phyloP scores from a whole-genome alignment of 53 echinoderm and acorn worm genomes.

The Arbacia lixula region DNA sequence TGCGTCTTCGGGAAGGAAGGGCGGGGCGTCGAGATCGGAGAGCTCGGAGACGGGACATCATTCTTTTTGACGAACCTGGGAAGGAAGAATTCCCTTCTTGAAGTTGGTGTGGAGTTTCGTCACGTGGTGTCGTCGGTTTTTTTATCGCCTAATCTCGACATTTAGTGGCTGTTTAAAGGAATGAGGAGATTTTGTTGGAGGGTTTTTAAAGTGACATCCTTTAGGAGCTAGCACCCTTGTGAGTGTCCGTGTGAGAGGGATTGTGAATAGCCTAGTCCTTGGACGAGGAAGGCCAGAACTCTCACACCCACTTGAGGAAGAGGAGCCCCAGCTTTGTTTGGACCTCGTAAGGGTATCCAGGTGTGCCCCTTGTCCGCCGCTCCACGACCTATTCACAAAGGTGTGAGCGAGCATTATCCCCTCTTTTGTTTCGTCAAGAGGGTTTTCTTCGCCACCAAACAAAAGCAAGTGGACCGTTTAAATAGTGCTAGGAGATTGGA shows the following conservation, averaged over 20 bases:
- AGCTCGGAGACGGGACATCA: too few species aligned
- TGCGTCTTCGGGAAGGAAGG: too few species aligned
- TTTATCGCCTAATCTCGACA: too few species aligned
- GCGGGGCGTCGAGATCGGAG: constrained; percentile 46
- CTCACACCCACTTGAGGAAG: constrained; percentile 1
- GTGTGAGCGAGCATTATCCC: constrained; percentile 37
- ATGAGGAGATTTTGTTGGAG: too few species aligned
- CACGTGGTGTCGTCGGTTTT: too few species aligned
- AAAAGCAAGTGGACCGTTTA: constrained; percentile 46
- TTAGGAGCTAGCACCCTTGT: too few species aligned
- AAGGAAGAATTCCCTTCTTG: too few species aligned
- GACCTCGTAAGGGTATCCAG: constrained; percentile 43
- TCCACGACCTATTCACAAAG: constrained; percentile 46
- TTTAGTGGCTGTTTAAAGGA: too few species aligned
- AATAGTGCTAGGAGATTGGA: constrained; percentile 20
- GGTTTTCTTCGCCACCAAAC: constrained; percentile 11
- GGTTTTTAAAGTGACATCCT: too few species aligned
- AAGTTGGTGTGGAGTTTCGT: too few species aligned
- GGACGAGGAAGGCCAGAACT: constrained; percentile 12
- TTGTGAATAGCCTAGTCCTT: constrained; percentile 16
- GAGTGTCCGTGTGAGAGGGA: too few species aligned
- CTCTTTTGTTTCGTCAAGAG: constrained; percentile 22
- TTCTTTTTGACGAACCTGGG: too few species aligned
- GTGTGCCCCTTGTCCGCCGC: constrained; percentile 12
- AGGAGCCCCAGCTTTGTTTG: constrained; percentile 26